Evolutionary conservation across 2,888 invertebrate genomes (phyloP).

Genomic region (Macropis europaea): DNA sequence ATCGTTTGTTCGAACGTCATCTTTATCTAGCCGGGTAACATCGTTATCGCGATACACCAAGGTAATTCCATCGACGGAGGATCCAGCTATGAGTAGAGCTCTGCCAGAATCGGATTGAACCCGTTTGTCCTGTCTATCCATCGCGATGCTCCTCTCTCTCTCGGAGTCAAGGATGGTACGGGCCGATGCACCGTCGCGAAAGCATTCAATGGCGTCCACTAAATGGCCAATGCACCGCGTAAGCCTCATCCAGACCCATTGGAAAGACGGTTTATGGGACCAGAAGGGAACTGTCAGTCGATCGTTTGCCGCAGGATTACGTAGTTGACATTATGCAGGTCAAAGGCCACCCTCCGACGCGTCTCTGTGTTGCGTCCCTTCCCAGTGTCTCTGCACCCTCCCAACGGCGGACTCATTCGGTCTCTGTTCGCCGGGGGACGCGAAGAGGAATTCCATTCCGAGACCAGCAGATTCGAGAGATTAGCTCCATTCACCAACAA

Average conservation of each 20-base stretch:
- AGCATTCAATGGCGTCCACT: slow-evolving; percentile 6
- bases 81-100: slow-evolving; percentile 7
- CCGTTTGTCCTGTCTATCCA: slow-evolving; percentile 4
- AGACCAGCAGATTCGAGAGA: slow-evolving; percentile 54
- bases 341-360: slow-evolving; percentile 31
- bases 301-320: slow-evolving; percentile 65
- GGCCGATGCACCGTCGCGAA: background rate
- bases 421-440: slow-evolving; percentile 32
- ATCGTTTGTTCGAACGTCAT: background rate
- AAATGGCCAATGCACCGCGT: slow-evolving; percentile 30
- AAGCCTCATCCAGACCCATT: slow-evolving; percentile 29
- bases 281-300: slow-evolving; percentile 51
- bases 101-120: slow-evolving; percentile 4
- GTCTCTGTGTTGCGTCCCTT: slow-evolving; percentile 16
- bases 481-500: slow-evolving; percentile 68
- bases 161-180: slow-evolving; percentile 1
- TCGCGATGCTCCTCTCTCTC: background rate
- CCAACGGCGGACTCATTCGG: slow-evolving; percentile 2
- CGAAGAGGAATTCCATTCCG: slow-evolving; percentile 60
- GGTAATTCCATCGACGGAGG: slow-evolving; percentile 15
- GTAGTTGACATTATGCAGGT: slow-evolving; percentile 57
- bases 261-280: slow-evolving; percentile 25
- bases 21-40: background rate
- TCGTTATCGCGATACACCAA: background rate
- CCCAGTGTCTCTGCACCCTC: background rate